These are phyloP conservation scores for Solenopsis fugax DNA, from an alignment of 1,140 invertebrate species.

Conservation along the genomic window DNA sequence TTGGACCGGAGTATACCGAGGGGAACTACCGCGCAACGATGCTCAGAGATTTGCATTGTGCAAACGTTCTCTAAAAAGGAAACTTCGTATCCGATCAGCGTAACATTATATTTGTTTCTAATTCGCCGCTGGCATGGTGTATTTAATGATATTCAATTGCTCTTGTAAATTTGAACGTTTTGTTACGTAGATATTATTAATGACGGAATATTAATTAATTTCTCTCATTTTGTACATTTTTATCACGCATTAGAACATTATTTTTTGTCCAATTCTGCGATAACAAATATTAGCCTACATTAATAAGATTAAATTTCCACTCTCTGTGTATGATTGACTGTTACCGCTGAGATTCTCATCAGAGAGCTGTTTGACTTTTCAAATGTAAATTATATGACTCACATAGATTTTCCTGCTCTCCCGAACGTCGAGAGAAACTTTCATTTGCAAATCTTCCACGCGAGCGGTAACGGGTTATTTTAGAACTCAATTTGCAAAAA, in stretches of 20 bases:
- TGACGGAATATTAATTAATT: neutral
- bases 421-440: neutral
- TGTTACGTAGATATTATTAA: neutral
- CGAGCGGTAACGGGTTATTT: slow-evolving; percentile 11
- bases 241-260: neutral
- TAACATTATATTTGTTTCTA: slow-evolving; percentile 29
- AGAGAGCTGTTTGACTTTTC: slow-evolving; percentile 13
- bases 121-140: neutral
- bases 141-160: neutral
- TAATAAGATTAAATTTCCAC: neutral
- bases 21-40: slow-evolving; percentile 52
- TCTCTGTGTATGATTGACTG: neutral
- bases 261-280: neutral
- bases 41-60: slow-evolving; percentile 52
- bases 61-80: slow-evolving; percentile 46
- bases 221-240: neutral
- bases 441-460: slow-evolving; percentile 27
- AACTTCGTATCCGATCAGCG: slow-evolving; percentile 22
- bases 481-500: slow-evolving; percentile 42
- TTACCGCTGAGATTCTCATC: neutral
- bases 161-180: neutral
- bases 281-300: neutral
- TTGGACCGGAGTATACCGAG: slow-evolving; percentile 10
- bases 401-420: neutral
- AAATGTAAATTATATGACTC: neutral